Conservation (phyloP, 2,797 vertebrate species). For the Hyperoplus lanceolatus region DNA sequence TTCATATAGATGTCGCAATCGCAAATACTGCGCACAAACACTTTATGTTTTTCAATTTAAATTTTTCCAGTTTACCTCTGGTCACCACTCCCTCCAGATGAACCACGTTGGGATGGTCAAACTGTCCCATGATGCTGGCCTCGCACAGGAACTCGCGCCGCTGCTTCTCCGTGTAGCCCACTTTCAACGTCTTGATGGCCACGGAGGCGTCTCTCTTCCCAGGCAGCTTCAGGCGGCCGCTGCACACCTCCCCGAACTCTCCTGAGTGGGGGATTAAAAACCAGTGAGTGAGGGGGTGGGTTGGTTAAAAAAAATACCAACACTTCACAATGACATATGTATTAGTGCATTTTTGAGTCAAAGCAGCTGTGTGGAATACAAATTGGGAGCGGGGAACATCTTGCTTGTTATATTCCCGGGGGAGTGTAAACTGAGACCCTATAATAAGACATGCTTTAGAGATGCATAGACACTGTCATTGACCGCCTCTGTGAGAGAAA, state of each 20-base stretch:
- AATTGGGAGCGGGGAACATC: constrained; percentile 72
- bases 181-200: constrained; percentile 98
- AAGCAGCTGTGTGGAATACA: constrained; percentile 78
- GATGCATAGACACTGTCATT: constrained; percentile 78
- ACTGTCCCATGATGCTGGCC: constrained; percentile 99
- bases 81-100: constrained; percentile 98
- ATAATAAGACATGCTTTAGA: constrained; percentile 78
- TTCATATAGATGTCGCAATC: too few species aligned
- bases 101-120: constrained; percentile 98
- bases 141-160: constrained; percentile 97
- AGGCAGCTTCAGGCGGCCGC: constrained; percentile 95
- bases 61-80: constrained; percentile 87
- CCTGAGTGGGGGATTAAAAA: constrained; percentile 80
- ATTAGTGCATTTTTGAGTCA: constrained; percentile 71
- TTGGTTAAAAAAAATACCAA: constrained; percentile 13
- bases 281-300: constrained; percentile 44
- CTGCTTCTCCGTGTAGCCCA: constrained; percentile 98
- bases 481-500: constrained; percentile 56
- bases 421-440: constrained; percentile 70
- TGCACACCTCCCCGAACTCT: constrained; percentile 99
- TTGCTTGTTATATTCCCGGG: constrained; percentile 73
- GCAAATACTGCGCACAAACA: too few species aligned
- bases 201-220: constrained; percentile 95
- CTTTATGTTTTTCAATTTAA: not conserved
- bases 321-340: constrained; percentile 69